A percentile compares a stretch with the other conserved stretches of the same genome.
phyloP scores from a whole-genome alignment of 2,888 invertebrate species.

The Apodemia mormo region DNA sequence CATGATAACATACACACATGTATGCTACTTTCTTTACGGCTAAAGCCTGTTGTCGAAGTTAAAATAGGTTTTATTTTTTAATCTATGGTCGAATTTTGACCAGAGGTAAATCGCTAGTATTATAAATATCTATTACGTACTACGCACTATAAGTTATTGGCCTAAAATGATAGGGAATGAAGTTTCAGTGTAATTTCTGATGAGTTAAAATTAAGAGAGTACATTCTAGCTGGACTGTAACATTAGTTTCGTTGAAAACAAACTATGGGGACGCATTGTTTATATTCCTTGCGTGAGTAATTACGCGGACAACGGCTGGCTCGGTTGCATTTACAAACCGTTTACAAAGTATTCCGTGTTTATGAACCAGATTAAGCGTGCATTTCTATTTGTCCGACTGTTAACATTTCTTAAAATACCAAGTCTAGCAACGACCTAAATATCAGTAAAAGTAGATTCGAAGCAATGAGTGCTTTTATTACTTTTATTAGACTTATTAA shows the following conservation, averaged over 20 bases:
- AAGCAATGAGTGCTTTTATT: conserved; percentile 47
- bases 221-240: neutral
- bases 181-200: neutral
- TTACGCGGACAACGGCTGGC: conserved; percentile 1
- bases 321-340: neutral
- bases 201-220: neutral
- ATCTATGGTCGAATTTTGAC: too few relatives aligned
- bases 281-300: conserved; percentile 2
- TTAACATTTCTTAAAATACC: conserved; percentile 20
- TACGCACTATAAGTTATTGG: too few relatives aligned
- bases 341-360: neutral
- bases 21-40: too few relatives aligned
- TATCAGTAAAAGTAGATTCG: conserved; percentile 38
- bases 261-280: neutral
- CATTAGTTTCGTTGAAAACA: neutral
- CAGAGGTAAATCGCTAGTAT: too few relatives aligned
- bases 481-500: conserved; percentile 70
- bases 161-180: neutral
- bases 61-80: too few relatives aligned
- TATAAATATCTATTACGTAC: too few relatives aligned
- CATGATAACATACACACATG: too few relatives aligned
- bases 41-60: too few relatives aligned
- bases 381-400: neutral
- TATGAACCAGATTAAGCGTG: neutral
- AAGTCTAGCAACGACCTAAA: conserved; percentile 27